These are phyloP conservation scores for Ictidomys tridecemlineatus DNA, from an alignment of 2,113 vertebrate species.

Conservation along the genomic window DNA sequence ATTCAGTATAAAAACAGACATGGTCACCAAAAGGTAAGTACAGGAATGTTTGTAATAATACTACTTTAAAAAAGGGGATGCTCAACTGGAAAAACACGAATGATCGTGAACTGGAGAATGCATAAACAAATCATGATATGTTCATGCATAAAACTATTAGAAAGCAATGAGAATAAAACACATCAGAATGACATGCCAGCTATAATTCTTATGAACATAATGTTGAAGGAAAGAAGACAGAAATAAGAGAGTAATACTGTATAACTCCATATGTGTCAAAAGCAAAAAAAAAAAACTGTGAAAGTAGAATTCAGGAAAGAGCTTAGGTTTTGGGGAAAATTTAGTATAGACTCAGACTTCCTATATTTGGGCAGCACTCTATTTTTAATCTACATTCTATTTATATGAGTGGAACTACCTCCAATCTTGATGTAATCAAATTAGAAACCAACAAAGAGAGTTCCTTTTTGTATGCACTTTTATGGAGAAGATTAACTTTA, in stretches of 20 bases:
- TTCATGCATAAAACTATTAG: background rate
- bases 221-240: background rate
- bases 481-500: background rate
- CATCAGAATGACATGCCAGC: background rate
- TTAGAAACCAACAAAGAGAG: background rate
- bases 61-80: background rate
- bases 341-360: background rate
- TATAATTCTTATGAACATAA: background rate
- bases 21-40: background rate
- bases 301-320: background rate
- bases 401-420: background rate
- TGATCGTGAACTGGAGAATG: background rate
- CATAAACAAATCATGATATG: background rate
- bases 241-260: background rate
- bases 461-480: background rate
- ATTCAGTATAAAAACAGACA: constrained; percentile 1
- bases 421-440: background rate
- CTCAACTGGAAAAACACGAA: background rate
- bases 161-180: background rate
- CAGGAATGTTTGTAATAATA: background rate
- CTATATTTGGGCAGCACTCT: background rate
- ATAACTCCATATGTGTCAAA: background rate
- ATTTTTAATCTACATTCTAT: background rate
- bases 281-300: too few species aligned
- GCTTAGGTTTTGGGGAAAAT: background rate